Evolutionary conservation across 2,888 invertebrate species (phyloP).

Genomic region (Ochropacha duplaris): DNA sequence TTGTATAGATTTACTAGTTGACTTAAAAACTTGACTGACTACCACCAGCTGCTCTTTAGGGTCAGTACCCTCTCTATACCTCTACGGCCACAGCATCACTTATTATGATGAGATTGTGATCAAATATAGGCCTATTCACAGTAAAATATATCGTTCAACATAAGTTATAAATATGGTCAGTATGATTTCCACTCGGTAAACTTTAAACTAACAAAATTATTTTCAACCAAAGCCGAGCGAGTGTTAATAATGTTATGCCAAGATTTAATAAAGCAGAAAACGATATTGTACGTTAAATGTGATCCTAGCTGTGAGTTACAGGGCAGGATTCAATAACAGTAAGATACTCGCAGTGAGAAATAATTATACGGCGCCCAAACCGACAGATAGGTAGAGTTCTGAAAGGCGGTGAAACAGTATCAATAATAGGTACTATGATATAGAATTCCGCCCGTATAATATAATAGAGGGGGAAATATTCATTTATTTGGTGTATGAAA

Average conservation of each 20-base stretch:
- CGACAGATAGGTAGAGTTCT: not conserved
- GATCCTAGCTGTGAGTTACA: not conserved
- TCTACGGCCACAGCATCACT: too few relatives aligned
- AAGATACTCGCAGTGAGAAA: not conserved
- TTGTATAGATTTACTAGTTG: too few relatives aligned
- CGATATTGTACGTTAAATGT: not conserved
- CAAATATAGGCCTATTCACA: too few relatives aligned
- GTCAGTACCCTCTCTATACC: too few relatives aligned
- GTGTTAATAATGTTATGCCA: not conserved
- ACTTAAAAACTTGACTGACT: too few relatives aligned
- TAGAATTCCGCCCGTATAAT: not conserved
- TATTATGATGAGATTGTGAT: too few relatives aligned
- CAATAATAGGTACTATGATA: not conserved
- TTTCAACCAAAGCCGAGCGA: not conserved
- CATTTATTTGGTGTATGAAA: too few relatives aligned
- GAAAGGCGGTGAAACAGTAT: not conserved
- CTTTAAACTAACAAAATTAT: not conserved
- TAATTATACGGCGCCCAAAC: not conserved
- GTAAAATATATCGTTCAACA: not conserved
- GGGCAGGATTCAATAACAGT: not conserved
- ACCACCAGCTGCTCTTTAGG: too few relatives aligned
- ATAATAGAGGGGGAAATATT: too few relatives aligned
- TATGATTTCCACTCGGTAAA: not conserved
- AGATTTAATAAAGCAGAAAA: not conserved
- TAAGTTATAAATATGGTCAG: not conserved